Percentiles rank a stretch among this genome's conserved stretches.
These are phyloP conservation scores for Esox niger DNA, from an alignment of 2,113 vertebrate genomes.

Conservation along the genomic window DNA sequence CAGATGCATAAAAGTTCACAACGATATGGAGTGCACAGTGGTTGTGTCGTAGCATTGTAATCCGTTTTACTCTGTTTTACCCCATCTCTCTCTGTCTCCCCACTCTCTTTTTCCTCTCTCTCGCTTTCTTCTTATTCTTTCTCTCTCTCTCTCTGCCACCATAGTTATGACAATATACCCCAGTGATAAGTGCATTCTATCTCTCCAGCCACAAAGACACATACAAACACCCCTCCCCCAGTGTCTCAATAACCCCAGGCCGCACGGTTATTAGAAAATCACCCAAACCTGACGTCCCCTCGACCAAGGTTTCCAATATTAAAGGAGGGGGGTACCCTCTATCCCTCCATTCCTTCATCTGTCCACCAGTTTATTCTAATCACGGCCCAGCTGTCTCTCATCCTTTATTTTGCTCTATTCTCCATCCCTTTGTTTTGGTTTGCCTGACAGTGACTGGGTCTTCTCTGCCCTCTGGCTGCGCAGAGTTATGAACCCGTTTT, in stretches of 20 bases:
- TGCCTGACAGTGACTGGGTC: conserved; percentile 69
- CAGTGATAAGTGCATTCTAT: conserved; percentile 44
- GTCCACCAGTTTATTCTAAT: conserved; percentile 73
- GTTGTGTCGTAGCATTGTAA: neutral
- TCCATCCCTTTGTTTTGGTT: conserved; percentile 75
- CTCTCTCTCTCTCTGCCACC: neutral
- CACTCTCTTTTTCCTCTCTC: conserved; percentile 2
- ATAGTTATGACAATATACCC: conserved; percentile 13
- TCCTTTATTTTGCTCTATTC: conserved; percentile 69
- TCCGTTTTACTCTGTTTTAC: neutral
- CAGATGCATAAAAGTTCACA: too few relatives aligned
- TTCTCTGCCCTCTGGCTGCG: conserved; percentile 66
- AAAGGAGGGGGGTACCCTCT: conserved; percentile 70
- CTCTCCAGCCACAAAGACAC: conserved; percentile 49
- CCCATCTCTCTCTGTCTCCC: neutral
- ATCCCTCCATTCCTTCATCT: conserved; percentile 62
- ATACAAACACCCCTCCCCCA: conserved; percentile 13
- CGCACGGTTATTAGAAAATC: conserved; percentile 85
- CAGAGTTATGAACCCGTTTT: conserved; percentile 71
- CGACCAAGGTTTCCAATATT: conserved; percentile 71
- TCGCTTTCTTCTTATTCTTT: neutral
- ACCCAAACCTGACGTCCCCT: conserved; percentile 68
- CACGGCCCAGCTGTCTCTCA: conserved; percentile 65
- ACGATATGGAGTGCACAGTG: conserved; percentile 3
- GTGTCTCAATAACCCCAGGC: conserved; percentile 72